Conservation (phyloP, 2,113 vertebrate genomes). For the Rattus norvegicus region GRCr8 NC_086021.1:174471501-174472000, state of each 20-base stretch:
- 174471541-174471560: conserved; percentile 36
- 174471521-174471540: background rate
- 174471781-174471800: background rate
- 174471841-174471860: background rate
- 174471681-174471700: conserved; percentile 55
- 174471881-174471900: background rate
- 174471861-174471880: background rate
- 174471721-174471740: conserved; percentile 55
- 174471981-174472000: background rate
- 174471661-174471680: conserved; percentile 81
- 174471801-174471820: conserved; percentile 37
- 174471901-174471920: background rate
- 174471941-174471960: conserved; percentile 3
- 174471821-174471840: conserved; percentile 38
- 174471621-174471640: conserved; percentile 64
- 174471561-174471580: background rate
- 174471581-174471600: background rate
- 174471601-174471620: conserved; percentile 58
- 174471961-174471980: conserved; percentile 3
- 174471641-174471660: conserved; percentile 67
- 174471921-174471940: background rate
- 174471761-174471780: conserved; percentile 49
- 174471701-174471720: conserved; percentile 74
- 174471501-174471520: conserved; percentile 23
- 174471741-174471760: conserved; percentile 47